Conservation (phyloP, 2,888 invertebrate species). For the Agrotis puta region DNA sequence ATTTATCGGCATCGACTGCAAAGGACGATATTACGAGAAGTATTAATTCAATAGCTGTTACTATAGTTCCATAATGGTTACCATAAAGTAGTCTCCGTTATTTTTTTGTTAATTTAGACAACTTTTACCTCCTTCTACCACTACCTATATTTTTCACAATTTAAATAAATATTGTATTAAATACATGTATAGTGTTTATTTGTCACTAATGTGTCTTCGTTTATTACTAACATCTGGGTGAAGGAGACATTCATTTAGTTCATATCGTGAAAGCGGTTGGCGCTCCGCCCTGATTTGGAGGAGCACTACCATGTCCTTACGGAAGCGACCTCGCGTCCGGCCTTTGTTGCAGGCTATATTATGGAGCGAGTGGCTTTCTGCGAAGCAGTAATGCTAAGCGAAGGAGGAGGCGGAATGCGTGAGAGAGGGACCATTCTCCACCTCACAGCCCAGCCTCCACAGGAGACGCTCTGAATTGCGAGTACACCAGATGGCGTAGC, state of each 20-base stretch:
- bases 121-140: background rate
- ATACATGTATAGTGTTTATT: slow-evolving; percentile 12
- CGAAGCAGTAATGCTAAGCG: no score
- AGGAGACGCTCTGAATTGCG: no score
- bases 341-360: no score
- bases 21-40: background rate
- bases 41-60: slow-evolving; percentile 26
- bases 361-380: no score
- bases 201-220: background rate
- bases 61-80: background rate
- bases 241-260: background rate
- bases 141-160: slow-evolving; percentile 51
- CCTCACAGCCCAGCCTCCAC: no score
- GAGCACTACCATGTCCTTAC: no score
- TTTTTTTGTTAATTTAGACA: slow-evolving; percentile 4
- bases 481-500: no score
- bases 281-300: no score
- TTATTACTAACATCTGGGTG: background rate
- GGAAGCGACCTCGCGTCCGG: no score
- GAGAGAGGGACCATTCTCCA: no score
- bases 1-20: slow-evolving; percentile 18
- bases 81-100: background rate
- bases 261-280: background rate
- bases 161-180: slow-evolving; percentile 49
- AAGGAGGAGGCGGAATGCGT: no score